These are phyloP conservation scores for Agriopis leucophaearia DNA, from an alignment of 2,888 invertebrate genomes.

Conservation along the genomic window DNA sequence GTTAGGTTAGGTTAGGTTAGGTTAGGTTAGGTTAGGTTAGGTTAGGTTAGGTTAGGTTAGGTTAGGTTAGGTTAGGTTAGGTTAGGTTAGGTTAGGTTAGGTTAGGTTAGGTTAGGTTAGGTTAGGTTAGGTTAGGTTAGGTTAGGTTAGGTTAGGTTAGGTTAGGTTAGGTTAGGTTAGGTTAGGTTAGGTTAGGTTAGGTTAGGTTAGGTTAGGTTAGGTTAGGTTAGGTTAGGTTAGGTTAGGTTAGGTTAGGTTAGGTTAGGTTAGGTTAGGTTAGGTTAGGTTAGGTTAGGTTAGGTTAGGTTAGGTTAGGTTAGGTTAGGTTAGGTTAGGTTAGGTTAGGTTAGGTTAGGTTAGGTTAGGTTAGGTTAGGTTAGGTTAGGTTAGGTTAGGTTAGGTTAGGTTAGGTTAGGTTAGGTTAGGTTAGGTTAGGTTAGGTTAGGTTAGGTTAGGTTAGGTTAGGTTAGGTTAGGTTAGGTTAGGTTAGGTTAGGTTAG, in stretches of 20 bases:
- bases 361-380: conserved; percentile 11
- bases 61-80: conserved; percentile 40
- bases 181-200: conserved; percentile 5
- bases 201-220: conserved; percentile 6
- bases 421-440: conserved; percentile 12
- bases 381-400: conserved; percentile 11
- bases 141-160: conserved; percentile 10
- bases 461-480: conserved; percentile 22
- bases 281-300: conserved; percentile 5
- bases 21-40: conserved; percentile 38
- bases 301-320: conserved; percentile 5
- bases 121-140: conserved; percentile 9
- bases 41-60: conserved; percentile 41
- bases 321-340: conserved; percentile 5
- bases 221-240: conserved; percentile 9
- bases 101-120: conserved; percentile 10
- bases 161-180: conserved; percentile 7
- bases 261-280: conserved; percentile 5
- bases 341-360: conserved; percentile 13
- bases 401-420: conserved; percentile 10
- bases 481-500: conserved; percentile 12
- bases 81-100: conserved; percentile 15
- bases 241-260: conserved; percentile 12
- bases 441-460: conserved; percentile 8
- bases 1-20: conserved; percentile 43